Conservation (phyloP, 1,140 invertebrate genomes). For the Leptinotarsa defecta region DNA sequence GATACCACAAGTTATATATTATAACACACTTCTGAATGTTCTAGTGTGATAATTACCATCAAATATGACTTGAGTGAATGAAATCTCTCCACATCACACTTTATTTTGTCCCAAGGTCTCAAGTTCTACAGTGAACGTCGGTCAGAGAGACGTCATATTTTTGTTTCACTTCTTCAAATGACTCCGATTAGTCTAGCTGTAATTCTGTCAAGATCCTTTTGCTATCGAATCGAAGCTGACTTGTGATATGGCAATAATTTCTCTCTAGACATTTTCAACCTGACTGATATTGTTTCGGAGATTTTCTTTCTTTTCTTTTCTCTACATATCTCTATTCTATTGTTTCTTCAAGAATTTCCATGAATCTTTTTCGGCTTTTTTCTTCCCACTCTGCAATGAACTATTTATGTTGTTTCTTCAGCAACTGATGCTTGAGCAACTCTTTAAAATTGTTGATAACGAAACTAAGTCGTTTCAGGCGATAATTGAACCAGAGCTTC, state of each 20-base stretch:
- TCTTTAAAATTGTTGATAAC: slow-evolving; percentile 64
- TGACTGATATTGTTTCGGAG: background rate
- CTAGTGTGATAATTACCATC: slow-evolving; percentile 48
- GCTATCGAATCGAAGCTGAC: slow-evolving; percentile 48
- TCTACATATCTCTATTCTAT: slow-evolving; percentile 41
- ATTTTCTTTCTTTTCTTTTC: slow-evolving; percentile 32
- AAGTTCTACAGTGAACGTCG: slow-evolving; percentile 55
- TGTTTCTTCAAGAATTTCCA: slow-evolving; percentile 42
- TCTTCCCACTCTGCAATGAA: slow-evolving; percentile 42
- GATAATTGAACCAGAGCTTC: slow-evolving; percentile 59
- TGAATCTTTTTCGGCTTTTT: slow-evolving; percentile 42
- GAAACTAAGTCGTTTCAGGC: slow-evolving; percentile 57
- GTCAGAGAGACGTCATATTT: slow-evolving; percentile 57
- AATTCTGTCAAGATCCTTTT: slow-evolving; percentile 45
- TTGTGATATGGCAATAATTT: slow-evolving; percentile 34
- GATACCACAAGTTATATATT: slow-evolving; percentile 49
- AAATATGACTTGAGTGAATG: slow-evolving; percentile 55
- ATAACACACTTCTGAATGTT: slow-evolving; percentile 52
- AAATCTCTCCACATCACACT: slow-evolving; percentile 57
- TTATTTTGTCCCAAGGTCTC: slow-evolving; percentile 53
- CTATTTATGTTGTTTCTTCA: slow-evolving; percentile 50
- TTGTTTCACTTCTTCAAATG: slow-evolving; percentile 55
- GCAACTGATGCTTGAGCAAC: slow-evolving; percentile 49
- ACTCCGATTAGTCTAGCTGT: slow-evolving; percentile 58
- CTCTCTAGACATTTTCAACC: slow-evolving; percentile 30